Conservation (phyloP, 2,797 vertebrate species). For the Mustela erminea region DNA sequence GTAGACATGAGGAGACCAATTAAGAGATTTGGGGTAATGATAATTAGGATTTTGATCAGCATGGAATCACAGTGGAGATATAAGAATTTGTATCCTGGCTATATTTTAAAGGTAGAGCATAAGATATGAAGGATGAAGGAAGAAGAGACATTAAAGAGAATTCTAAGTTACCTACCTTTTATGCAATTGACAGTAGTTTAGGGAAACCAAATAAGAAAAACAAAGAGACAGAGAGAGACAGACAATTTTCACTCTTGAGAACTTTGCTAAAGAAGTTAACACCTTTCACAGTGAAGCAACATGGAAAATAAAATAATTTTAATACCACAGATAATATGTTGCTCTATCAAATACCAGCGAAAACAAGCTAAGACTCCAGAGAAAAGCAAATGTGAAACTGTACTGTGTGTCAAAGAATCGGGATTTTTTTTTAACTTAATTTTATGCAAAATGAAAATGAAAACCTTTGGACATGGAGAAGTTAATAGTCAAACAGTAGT, state of each 20-base stretch:
- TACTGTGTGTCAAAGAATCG: conserved; percentile 3
- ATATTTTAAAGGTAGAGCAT: conserved; percentile 16
- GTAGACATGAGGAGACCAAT: not conserved
- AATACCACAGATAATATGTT: not conserved
- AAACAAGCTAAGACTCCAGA: conserved; percentile 5
- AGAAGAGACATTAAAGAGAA: not conserved
- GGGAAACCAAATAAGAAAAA: not conserved
- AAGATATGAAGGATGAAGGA: not conserved
- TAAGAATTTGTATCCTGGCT: not conserved
- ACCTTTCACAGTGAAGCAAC: not conserved
- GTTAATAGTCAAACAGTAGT: conserved; percentile 23
- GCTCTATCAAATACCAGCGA: not conserved
- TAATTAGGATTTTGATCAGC: not conserved
- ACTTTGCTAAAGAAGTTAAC: not conserved
- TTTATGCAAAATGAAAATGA: conserved; percentile 57
- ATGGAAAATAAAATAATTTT: conserved; percentile 28
- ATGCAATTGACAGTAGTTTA: not conserved
- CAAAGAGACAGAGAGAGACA: not conserved
- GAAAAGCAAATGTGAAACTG: conserved; percentile 32
- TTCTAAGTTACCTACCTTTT: not conserved
- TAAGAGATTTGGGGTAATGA: not conserved
- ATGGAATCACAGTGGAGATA: not conserved
- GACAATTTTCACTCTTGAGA: conserved; percentile 15
- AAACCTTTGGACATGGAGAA: conserved; percentile 18
- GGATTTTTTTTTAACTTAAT: not conserved